Evolutionary conservation across 1,140 invertebrate species (phyloP), one percentile per base, ranked within the genome.

Genomic region (Pogonomyrmex barbatus): DNA sequence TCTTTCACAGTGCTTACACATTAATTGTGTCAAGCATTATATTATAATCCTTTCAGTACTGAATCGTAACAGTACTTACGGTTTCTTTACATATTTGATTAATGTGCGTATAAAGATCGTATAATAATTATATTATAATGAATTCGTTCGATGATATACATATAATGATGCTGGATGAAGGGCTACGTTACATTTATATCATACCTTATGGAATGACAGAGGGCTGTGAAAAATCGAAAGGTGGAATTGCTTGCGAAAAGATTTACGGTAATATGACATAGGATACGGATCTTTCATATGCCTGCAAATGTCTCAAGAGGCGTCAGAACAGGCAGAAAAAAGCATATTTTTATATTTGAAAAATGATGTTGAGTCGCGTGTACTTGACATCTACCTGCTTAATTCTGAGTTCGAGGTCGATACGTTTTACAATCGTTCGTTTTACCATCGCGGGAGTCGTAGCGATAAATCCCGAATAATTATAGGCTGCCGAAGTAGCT

Each of bases 381-480:
- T 65, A 52, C 33, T 54, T 24, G 42, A 60, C 39, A 33, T 17
- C 12, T 39, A 6, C 36, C 12, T 50, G 33, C 9, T 75, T 47
- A 45, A 60, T 60, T 42, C 36, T 12, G 54, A 60, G 30, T 39
- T 75, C 68, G 42, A 60, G 10, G 6, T 39, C 67, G 42, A 12
- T 6, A 17, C n/a, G n/a, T n/a, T n/a, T n/a, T n/a, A n/a, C 12
- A 39, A n/a, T 52, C 36, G 30, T 30, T 12, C 14, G 5, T 60
- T 63, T 73, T 10, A 12, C n/a, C 17, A 36, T 45, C 65, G 78
- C 12, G 56, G 36, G 12, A 73, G 8, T 71, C 42, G 10, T n/a
- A 50, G 54, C 54, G 54, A 83, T 83, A 75, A 83, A 83, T 83
- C 30, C 30, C 14, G 30, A 12, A 2, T 62, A 75, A 83, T 83